Base-by-base conservation (phyloP, 2,113 vertebrate genomes). In the Hippoglossus stenolepis region DNA sequence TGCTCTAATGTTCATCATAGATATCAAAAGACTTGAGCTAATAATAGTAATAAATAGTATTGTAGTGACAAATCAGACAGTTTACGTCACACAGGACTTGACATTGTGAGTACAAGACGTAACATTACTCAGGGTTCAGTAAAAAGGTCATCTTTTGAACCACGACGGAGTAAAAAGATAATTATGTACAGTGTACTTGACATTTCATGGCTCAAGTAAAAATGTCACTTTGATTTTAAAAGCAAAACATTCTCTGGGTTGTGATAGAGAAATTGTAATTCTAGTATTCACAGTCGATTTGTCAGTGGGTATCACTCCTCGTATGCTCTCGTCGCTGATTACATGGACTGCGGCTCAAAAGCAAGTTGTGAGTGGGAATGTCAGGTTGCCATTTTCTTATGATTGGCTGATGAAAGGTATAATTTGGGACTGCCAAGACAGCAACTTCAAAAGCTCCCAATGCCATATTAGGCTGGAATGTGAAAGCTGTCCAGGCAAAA, bases 361-460 rank as follows among this genome's bases (percentile, higher is more conserved):
- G 65, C 70, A 68, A 80, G 82, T 83, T 80, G 70, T 79, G 63
- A 90, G 90, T 90, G 86, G 73, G 62, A 77, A 90, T 85, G 91
- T 92, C 93, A 91, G 82, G 69, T 85, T 82, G 83, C 80, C 86
- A 88, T 90, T 93, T 90, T 86, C 79, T 78, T 87, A 85, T 90
- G 91, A 93, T 93, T 92, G 90, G 79, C 80, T 90, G 92, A 92
- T 92, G 91, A 94, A 94, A 94, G 93, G 89, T 90, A 89, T 91
- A 91, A 93, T 93, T 93, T 92, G 40, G 83, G 78, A 92, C 85
- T 84, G 88, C 85, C 80, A 87, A 79, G 82, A 89, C 89, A 88
- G 83, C 77, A 80, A 92, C 91, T 86, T 92, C 91, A 93, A 93
- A 92, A 90, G 89, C 80, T 63, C 85, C 81, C 73, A 90, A 66